phyloP scores from a whole-genome alignment of 1,140 invertebrate genomes.

The Papilio machaon region DNA sequence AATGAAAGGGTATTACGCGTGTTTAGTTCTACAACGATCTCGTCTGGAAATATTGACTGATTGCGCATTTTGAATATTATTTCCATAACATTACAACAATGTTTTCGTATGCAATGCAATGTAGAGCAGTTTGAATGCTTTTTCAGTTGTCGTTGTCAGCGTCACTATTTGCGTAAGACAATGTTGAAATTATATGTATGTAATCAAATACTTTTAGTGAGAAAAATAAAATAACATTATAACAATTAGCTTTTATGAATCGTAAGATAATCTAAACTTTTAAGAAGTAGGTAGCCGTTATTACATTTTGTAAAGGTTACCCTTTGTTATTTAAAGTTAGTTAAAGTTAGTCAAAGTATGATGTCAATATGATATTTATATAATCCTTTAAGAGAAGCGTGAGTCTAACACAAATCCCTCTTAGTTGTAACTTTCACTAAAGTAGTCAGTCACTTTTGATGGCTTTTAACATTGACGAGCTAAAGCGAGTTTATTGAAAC shows the following conservation, averaged over 20 bases:
- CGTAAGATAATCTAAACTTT: no score
- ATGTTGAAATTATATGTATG: no score
- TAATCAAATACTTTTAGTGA: no score
- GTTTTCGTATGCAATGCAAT: not conserved
- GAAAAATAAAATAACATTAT: no score
- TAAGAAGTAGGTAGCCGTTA: no score
- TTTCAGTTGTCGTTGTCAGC: not conserved
- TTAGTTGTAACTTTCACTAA: slow-evolving; percentile 75
- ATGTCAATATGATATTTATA: slow-evolving; percentile 57
- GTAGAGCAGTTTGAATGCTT: no score
- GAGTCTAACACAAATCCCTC: slow-evolving; percentile 77
- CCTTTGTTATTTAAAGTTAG: slow-evolving; percentile 25
- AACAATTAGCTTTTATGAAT: no score
- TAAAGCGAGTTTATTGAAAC: slow-evolving; percentile 74
- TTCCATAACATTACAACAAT: slow-evolving; percentile 40
- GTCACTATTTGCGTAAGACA: not conserved
- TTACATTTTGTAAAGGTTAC: not conserved
- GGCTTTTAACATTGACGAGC: slow-evolving; percentile 73
- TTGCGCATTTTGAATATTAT: slow-evolving; percentile 39
- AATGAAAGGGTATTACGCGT: slow-evolving; percentile 78
- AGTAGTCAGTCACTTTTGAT: slow-evolving; percentile 77
- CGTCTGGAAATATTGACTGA: slow-evolving; percentile 43
- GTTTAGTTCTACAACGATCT: slow-evolving; percentile 64
- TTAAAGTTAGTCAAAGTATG: slow-evolving; percentile 51
- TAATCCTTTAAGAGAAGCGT: slow-evolving; percentile 68